Evolutionary conservation across 2,113 vertebrate species (phyloP), one percentile per base, ranked within the genome.

Genomic region (Dasyprocta punctata): DNA sequence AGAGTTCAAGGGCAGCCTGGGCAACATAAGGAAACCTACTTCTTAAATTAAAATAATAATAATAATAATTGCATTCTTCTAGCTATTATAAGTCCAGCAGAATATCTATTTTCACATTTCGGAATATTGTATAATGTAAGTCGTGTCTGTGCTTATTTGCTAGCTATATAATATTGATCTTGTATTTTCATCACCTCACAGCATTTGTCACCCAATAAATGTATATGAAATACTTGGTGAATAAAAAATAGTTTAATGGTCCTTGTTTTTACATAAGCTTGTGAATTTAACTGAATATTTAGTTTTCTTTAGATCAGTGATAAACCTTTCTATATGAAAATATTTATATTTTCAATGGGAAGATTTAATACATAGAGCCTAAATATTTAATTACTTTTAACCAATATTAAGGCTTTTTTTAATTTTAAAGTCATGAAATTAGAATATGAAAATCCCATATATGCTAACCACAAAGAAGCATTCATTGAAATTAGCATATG

Each of bases 381-480:
- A 94, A 77, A 38, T 67, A 52, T 56, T 80, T 14, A 90, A 13
- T 86, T 87, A 78, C 71, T 56, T 92, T 65, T 77, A 88, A 78
- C 5, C 7, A 86, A 9, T 36, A 65, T 95, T 83, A 77, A 63
- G 7, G 5, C 1, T 78, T 90, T 67, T 52, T 65, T 86, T 71
- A 10, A 86, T 73, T 87, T 78, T 71, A 71, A 93, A 83, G 78
- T 88, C 44, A 85, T 82, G 61, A 95, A 89, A 28, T 92, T 71
- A 80, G 9, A 81, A 75, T 38, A 67, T 8, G 41, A 81, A 58
- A 67, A 75, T 20, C 9, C 14, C 63, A 80, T 77, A 12, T 54
- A 81, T 86, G 19, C 49, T 38, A 54, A 33, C 4, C 11, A 75
- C 13, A 6, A 20, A 93, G 6, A 90, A 13, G 14, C 30, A 61